Evolutionary conservation across 2,113 vertebrate species (phyloP), one percentile per base, ranked within the genome.

Genomic region (Orthonyx spaldingii): DNA sequence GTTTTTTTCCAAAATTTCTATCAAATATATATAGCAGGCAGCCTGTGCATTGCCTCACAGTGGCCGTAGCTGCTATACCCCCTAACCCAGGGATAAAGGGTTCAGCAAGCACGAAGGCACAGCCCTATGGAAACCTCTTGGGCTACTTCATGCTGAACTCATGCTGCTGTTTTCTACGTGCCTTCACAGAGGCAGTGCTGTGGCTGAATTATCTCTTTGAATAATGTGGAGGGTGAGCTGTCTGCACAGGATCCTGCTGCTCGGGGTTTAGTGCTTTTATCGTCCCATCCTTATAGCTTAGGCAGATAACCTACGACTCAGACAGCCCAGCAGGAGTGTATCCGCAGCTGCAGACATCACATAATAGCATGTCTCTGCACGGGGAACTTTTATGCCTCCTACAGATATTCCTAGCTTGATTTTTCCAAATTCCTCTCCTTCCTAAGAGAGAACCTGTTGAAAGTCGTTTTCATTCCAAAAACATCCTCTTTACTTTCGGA

Each of bases 51-150:
- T 84, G 74, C 41, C 27, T 42, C 44, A 28, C 2, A 8, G 46
- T 1, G 0, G 23, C 64, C 2, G 0, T 35, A 64, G 68, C 59
- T 84, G 37, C 60, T 21, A 2, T 20, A 49, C 10, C 74, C 59
- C 23, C 49, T 39, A n/a, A 32, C 2, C 13, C 19, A 15, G 23
- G 27, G 57, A 47, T 12, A 1, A 22, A 6, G 22, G 32, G 16
- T 55, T 74, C 21, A 28, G 27, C 10, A 18, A 10, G 14, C 1
- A 2, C 13, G 39, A 50, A 46, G 1, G 3, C 0, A 0, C 16
- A 82, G 52, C 32, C 55, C n/a, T 19, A 4, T 3, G 3, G 61
- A 59, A 66, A 7, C 1, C 0, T 15, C 65, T 35, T 28, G 6
- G 49, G 22, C 5, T 37, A 8, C 50, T 23, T 37, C 2, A 1